Conservation (phyloP, 2,797 vertebrate species). For the Sardinella longiceps region DNA sequence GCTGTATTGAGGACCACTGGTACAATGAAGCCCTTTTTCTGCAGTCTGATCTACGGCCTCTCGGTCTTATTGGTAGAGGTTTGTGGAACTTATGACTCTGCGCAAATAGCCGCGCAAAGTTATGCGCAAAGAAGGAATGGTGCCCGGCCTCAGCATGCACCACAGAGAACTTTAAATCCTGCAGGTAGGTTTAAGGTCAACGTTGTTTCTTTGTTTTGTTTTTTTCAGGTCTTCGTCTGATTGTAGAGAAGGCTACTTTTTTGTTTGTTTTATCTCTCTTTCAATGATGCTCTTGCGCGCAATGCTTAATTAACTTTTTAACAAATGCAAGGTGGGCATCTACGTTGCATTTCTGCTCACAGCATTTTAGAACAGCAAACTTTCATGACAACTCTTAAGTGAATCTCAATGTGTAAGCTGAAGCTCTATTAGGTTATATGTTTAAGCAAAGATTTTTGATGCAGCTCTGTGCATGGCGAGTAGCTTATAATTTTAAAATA, state of each 20-base stretch:
- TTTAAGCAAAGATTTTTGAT: not conserved
- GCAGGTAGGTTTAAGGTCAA: conserved; percentile 64
- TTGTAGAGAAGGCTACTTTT: not conserved
- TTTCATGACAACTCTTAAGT: not conserved
- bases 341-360: not conserved
- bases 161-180: conserved; percentile 64
- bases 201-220: too few relatives aligned
- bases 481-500: too few relatives aligned
- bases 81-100: conserved; percentile 67
- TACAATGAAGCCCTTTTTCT: conserved; percentile 67
- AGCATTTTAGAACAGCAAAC: not conserved
- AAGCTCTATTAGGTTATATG: too few relatives aligned
- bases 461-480: too few relatives aligned
- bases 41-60: conserved; percentile 63
- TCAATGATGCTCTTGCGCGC: not conserved
- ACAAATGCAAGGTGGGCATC: not conserved
- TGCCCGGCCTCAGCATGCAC: conserved; percentile 45
- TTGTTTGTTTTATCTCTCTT: not conserved
- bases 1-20: conserved; percentile 33
- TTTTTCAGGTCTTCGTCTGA: not conserved
- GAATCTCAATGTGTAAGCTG: not conserved
- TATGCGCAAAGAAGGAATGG: conserved; percentile 66
- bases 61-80: conserved; percentile 65
- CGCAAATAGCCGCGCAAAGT: conserved; percentile 65
- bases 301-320: not conserved